A percentile compares a stretch with the other conserved stretches of the same genome.
Conservation (phyloP, 2,113 vertebrate species). For the Chelonoidis abingdonii region DNA sequence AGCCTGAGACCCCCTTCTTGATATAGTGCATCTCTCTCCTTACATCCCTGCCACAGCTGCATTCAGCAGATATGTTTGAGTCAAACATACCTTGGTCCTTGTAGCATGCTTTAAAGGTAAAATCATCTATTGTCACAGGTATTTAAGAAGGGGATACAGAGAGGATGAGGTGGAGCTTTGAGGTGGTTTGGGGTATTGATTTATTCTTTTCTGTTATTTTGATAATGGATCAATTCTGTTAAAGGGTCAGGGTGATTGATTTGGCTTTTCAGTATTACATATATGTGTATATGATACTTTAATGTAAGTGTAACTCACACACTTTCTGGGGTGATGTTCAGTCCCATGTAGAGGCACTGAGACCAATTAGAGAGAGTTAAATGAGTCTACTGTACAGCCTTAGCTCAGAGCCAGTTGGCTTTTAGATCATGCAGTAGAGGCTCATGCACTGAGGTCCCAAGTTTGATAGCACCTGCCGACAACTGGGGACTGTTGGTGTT, state of each 20-base stretch:
- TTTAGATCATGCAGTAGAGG: too few relatives aligned
- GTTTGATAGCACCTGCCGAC: too few relatives aligned
- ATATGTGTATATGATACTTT: background rate
- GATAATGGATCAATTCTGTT: background rate
- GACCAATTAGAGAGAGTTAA: too few relatives aligned
- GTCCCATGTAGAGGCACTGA: too few relatives aligned
- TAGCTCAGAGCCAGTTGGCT: too few relatives aligned
- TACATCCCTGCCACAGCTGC: too few relatives aligned
- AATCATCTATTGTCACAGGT: background rate
- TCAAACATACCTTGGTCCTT: background rate
- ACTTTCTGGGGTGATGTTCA: too few relatives aligned
- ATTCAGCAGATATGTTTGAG: background rate
- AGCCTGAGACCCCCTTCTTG: background rate
- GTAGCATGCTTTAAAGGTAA: too few relatives aligned
- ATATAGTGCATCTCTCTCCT: background rate
- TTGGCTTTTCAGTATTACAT: background rate
- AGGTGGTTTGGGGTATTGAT: background rate
- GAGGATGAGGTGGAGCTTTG: background rate
- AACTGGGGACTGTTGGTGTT: too few relatives aligned
- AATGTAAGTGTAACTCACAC: background rate
- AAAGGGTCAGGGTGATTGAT: background rate
- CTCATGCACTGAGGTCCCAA: too few relatives aligned
- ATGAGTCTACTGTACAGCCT: too few relatives aligned
- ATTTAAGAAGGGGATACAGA: background rate
- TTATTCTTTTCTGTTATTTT: too few relatives aligned